Evolutionary conservation across 2,113 vertebrate species (phyloP).

Genomic region (Lepisosteus osseus): DNA sequence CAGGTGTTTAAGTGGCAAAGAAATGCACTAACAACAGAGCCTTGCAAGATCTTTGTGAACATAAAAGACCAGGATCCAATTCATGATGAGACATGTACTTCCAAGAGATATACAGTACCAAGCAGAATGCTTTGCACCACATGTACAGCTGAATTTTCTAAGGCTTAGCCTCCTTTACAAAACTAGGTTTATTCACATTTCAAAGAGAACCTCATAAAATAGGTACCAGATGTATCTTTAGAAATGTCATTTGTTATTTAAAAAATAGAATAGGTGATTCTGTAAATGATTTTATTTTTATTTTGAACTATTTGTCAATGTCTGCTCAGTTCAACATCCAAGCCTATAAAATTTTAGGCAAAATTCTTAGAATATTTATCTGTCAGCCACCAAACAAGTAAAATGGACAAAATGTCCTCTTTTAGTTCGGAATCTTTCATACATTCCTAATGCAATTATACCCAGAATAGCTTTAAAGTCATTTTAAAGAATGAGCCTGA

Average conservation of each 20-base stretch:
- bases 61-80: slow-evolving; percentile 8
- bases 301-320: slow-evolving; percentile 27
- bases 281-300: slow-evolving; percentile 35
- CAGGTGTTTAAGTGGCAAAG: slow-evolving; percentile 18
- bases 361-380: too few relatives aligned
- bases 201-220: slow-evolving; percentile 48
- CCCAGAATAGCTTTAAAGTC: too few relatives aligned
- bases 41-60: slow-evolving; percentile 1
- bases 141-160: slow-evolving; percentile 39
- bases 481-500: too few relatives aligned
- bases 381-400: too few relatives aligned
- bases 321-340: too few relatives aligned
- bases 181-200: slow-evolving; percentile 36
- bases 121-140: slow-evolving; percentile 36
- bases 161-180: slow-evolving; percentile 35
- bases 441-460: too few relatives aligned
- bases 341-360: too few relatives aligned
- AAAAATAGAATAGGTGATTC: slow-evolving; percentile 47
- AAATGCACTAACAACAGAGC: slow-evolving; percentile 4
- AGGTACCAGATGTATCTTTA: slow-evolving; percentile 56
- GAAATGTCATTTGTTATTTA: slow-evolving; percentile 37
- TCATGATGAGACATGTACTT: slow-evolving; percentile 48
- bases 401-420: too few relatives aligned
- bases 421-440: too few relatives aligned
- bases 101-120: slow-evolving; percentile 17